A percentile compares a stretch with the other conserved stretches of the same genome.
These are phyloP conservation scores for Sturmia bella DNA, from an alignment of 2,888 invertebrate genomes.

Conservation along the genomic window DNA sequence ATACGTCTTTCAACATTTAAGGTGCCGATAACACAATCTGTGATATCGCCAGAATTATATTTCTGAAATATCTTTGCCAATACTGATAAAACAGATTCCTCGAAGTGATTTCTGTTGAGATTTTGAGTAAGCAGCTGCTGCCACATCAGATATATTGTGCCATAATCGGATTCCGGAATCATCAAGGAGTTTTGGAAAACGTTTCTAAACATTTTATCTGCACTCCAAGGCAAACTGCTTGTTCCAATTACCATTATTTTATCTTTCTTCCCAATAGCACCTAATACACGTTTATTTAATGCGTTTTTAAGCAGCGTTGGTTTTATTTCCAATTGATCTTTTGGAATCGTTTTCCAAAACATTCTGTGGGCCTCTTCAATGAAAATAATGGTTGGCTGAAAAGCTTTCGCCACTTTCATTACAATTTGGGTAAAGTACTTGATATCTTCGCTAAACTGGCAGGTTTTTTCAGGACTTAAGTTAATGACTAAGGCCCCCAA, in stretches of 20 bases:
- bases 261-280: conserved; percentile 83
- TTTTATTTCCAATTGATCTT: conserved; percentile 79
- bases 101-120: conserved; percentile 72
- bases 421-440: conserved; percentile 85
- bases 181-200: conserved; percentile 78
- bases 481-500: conserved; percentile 85
- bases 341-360: conserved; percentile 83
- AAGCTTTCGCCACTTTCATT: conserved; percentile 84
- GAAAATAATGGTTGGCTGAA: conserved; percentile 85
- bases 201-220: conserved; percentile 75
- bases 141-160: conserved; percentile 78
- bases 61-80: conserved; percentile 77
- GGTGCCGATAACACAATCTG: conserved; percentile 73
- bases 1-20: conserved; percentile 76
- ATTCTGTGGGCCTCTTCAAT: conserved; percentile 84
- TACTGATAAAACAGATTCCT: conserved; percentile 74
- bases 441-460: conserved; percentile 84
- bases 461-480: conserved; percentile 85
- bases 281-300: conserved; percentile 83
- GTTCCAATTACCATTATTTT: conserved; percentile 83
- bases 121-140: conserved; percentile 75
- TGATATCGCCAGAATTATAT: conserved; percentile 80
- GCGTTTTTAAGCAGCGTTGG: conserved; percentile 83
- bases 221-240: conserved; percentile 83
- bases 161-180: conserved; percentile 80